These are phyloP conservation scores for Tachuris rubrigastra DNA, from an alignment of 2,113 vertebrate species.

Conservation along the genomic window DNA sequence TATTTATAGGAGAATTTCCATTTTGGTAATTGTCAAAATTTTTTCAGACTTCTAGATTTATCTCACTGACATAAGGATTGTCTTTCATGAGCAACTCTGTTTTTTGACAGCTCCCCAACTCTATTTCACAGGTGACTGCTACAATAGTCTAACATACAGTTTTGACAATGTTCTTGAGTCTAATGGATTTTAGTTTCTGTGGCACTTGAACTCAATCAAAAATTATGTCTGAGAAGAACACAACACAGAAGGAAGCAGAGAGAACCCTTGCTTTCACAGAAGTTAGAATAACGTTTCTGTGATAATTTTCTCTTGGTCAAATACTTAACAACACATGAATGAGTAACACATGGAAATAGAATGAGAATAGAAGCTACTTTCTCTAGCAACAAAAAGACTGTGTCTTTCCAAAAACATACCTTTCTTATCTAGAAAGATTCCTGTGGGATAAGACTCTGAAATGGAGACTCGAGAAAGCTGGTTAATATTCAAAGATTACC, in stretches of 20 bases:
- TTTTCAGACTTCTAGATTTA: not conserved
- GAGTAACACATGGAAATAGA: not conserved
- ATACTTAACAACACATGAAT: not conserved
- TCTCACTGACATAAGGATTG: not conserved
- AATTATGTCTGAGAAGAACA: not conserved
- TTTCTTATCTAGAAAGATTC: not conserved
- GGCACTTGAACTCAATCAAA: not conserved
- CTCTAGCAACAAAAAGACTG: not conserved
- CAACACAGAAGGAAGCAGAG: not conserved
- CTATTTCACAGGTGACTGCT: not conserved
- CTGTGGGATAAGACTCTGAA: not conserved
- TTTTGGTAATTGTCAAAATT: not conserved
- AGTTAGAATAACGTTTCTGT: not conserved
- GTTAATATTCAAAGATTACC: not conserved
- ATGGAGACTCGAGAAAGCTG: not conserved
- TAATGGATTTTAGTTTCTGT: not conserved
- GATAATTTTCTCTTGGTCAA: not conserved
- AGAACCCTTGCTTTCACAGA: not conserved
- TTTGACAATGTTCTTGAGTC: not conserved
- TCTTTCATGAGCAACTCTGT: not conserved
- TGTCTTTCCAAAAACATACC: not conserved
- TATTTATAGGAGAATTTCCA: not conserved
- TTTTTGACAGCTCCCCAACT: conserved; percentile 23
- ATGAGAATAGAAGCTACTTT: not conserved
- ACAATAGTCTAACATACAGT: not conserved